Conservation (phyloP, 2,888 invertebrate species). For the Celastrina argiolus region DNA sequence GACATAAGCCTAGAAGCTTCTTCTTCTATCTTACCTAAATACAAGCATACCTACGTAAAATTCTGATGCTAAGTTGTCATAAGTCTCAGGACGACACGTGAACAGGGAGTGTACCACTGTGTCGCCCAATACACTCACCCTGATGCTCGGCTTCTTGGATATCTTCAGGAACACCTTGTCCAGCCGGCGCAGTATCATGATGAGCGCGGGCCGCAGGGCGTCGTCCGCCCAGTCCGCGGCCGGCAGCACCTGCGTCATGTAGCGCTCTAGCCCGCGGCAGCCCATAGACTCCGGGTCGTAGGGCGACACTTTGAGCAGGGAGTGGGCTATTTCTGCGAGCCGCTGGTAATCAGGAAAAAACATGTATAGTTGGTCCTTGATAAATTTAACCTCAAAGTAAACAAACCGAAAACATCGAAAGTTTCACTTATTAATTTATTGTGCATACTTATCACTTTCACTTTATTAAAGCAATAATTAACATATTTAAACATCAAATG, state of each 20-base stretch:
- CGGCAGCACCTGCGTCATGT: slow-evolving; percentile 94
- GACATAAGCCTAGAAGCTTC: no score
- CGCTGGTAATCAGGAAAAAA: slow-evolving; percentile 73
- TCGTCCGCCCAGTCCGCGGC: slow-evolving; percentile 98
- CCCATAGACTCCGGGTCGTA: slow-evolving; percentile 99
- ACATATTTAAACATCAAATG: no score
- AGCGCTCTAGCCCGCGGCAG: slow-evolving; percentile 93
- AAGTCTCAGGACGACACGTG: no score
- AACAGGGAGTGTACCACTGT: background rate
- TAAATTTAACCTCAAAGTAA: no score
- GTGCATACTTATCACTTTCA: no score
- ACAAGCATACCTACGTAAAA: no score
- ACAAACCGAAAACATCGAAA: no score
- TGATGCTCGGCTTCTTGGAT: slow-evolving; percentile 95
- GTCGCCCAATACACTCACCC: slow-evolving; percentile 71
- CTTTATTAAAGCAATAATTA: no score
- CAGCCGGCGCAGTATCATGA: slow-evolving; percentile 92
- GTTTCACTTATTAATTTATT: no score
- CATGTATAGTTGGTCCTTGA: no score
- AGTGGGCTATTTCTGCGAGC: slow-evolving; percentile 97
- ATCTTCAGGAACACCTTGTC: slow-evolving; percentile 99
- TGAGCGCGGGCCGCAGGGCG: slow-evolving; percentile 92
- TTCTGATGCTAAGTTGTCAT: no score
- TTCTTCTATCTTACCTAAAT: no score
- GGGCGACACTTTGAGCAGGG: slow-evolving; percentile 96